Percentiles rank a stretch among this genome's conserved stretches.
These are phyloP conservation scores for Tenrec ecaudatus DNA, from an alignment of 2,113 vertebrate species.

Conservation along the genomic window DNA sequence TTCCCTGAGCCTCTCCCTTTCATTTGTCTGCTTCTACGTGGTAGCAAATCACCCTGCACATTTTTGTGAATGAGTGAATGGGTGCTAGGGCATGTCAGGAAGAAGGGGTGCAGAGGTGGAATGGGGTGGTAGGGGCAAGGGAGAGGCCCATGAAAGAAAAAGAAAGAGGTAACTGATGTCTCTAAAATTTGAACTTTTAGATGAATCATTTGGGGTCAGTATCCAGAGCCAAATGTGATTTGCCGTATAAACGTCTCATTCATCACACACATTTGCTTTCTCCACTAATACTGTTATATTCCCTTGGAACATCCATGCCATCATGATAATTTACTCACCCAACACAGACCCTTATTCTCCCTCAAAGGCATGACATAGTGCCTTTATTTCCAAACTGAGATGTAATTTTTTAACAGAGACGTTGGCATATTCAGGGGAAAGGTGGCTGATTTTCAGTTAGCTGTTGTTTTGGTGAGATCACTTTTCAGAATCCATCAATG, in stretches of 20 bases:
- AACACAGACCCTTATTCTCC: background rate
- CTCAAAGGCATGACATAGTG: conserved; percentile 22
- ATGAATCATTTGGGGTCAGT: conserved; percentile 38
- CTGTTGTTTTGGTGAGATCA: conserved; percentile 14
- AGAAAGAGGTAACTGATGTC: background rate
- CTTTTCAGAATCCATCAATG: conserved; percentile 56
- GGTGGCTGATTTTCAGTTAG: conserved; percentile 38
- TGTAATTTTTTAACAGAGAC: background rate
- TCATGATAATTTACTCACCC: conserved; percentile 8
- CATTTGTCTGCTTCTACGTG: background rate
- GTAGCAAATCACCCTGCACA: background rate
- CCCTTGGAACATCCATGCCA: background rate
- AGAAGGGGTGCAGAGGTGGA: background rate
- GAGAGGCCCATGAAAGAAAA: background rate
- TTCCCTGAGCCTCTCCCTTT: background rate
- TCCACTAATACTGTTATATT: background rate
- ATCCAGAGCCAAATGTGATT: conserved; percentile 63
- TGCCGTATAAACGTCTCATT: conserved; percentile 36
- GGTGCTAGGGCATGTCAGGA: background rate
- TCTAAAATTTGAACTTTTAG: background rate
- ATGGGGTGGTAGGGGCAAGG: background rate
- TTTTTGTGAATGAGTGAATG: background rate
- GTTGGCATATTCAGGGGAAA: conserved; percentile 48
- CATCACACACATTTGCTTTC: conserved; percentile 43
- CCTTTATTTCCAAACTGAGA: conserved; percentile 18